Evolutionary conservation across 92 coral and sea anemone genomes (phyloP).

Genomic region (Paragorgia papillata): DNA sequence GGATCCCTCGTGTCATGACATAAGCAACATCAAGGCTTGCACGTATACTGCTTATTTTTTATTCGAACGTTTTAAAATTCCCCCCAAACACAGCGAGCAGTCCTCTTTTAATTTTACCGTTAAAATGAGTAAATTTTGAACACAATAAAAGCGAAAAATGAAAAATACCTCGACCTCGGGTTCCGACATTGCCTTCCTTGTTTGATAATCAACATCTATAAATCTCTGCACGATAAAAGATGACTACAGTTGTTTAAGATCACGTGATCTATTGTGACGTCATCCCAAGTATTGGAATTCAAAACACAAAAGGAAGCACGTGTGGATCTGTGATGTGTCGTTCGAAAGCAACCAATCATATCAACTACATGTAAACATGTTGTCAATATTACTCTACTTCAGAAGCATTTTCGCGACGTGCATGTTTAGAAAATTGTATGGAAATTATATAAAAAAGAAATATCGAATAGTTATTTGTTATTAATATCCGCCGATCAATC

Average conservation of each 20-base stretch:
- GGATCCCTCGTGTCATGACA: conserved; percentile 99
- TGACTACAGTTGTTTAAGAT: conserved; percentile 49
- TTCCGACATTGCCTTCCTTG: conserved; percentile 80
- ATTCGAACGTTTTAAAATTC: conserved; percentile 54
- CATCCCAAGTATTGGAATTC: conserved; percentile 43
- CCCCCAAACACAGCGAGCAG: conserved; percentile 61
- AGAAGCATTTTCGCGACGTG: background rate
- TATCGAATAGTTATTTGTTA: conserved; percentile 42
- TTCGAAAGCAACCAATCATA: conserved; percentile 33
- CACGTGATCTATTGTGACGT: conserved; percentile 53
- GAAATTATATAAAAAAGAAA: background rate
- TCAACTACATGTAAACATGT: conserved; percentile 9
- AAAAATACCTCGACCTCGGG: conserved; percentile 99
- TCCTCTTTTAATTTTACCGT: conserved; percentile 65
- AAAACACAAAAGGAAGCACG: conserved; percentile 49
- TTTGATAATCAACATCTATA: conserved; percentile 47
- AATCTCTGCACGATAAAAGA: conserved; percentile 49
- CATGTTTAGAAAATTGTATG: background rate
- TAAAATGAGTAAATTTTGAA: conserved; percentile 54
- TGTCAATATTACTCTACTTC: conserved; percentile 18
- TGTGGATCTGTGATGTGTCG: conserved; percentile 8
- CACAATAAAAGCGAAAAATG: conserved; percentile 55
- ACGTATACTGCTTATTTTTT: conserved; percentile 66
- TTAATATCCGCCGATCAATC: conserved; percentile 43
- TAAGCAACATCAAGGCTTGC: conserved; percentile 41